A percentile compares a stretch with the other conserved stretches of the same genome.
phyloP scores from a whole-genome alignment of 2,797 vertebrate species.

The Lagodon rhomboides region DNA sequence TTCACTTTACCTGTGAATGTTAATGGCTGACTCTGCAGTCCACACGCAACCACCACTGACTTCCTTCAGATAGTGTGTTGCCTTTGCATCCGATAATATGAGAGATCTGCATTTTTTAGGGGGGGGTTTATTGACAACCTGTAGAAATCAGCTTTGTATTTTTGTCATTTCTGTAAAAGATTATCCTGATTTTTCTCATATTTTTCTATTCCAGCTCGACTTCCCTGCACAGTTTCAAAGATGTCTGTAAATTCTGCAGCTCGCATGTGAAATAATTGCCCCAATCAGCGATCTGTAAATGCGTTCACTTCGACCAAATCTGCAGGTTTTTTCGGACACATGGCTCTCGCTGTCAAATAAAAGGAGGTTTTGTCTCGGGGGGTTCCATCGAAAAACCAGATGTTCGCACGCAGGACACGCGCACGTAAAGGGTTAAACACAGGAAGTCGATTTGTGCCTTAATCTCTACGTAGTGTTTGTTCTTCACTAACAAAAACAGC shows the following conservation, averaged over 20 bases:
- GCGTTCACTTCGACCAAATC: constrained; percentile 6
- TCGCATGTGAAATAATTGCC: constrained; percentile 8
- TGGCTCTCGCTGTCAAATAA: constrained; percentile 36
- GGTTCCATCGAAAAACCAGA: constrained; percentile 50
- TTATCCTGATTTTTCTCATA: neutral
- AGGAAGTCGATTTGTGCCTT: constrained; percentile 60
- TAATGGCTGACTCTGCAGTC: constrained; percentile 15
- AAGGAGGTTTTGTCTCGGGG: constrained; percentile 32
- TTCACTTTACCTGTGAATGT: constrained; percentile 27
- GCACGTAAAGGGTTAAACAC: constrained; percentile 54
- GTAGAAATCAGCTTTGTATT: neutral
- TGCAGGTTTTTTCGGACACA: constrained; percentile 12
- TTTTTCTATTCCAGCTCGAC: neutral
- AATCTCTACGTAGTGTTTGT: constrained; percentile 67
- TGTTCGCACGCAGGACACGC: constrained; percentile 21
- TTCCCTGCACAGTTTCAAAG: neutral
- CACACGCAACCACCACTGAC: constrained; percentile 15
- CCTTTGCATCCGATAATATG: neutral
- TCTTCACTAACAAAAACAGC: constrained; percentile 67
- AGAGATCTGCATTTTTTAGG: neutral
- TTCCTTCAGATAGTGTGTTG: neutral
- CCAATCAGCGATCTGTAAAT: constrained; percentile 22
- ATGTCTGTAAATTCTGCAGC: constrained; percentile 6
- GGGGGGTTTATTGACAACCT: neutral
- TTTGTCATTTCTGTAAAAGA: too few relatives aligned